Base-by-base conservation (phyloP, 2,113 vertebrate genomes). In the Astur gentilis region DNA sequence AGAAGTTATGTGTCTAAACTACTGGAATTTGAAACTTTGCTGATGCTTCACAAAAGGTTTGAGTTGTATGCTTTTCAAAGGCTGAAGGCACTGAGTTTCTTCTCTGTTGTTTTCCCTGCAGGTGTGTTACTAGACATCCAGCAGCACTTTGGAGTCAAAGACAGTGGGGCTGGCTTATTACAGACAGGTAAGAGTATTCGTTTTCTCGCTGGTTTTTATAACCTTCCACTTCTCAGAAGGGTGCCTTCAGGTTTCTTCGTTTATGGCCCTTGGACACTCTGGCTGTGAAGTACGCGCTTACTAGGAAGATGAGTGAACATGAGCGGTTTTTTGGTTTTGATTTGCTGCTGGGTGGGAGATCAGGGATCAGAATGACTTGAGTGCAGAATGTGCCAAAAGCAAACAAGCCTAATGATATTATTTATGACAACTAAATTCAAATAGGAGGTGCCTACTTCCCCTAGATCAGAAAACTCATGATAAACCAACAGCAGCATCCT, bases 111-210 rank as follows among this genome's bases (percentile, higher is more conserved):
- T 97, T 89, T 62, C 75, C 80, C 89, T 77, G 60, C 97, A 99
- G 99, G 99, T 32, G 99, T 99, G 70, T 95, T 99, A 89, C 96
- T 98, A 3, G 99, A 99, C 84, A 98, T 99, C 95, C 99, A 99
- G 98, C 98, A 98, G 93, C 98, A 99, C 95, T 99, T 99, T 75
- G 90, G 91, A 1, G 98, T 99, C 66, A 97, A 98, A 12, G 99
- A 99, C 98, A 99, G 99, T 2, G 95, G 97, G 26, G 98, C 98
- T 45, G 99, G 99, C 89, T 97, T 99, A 96, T 87, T 99, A 88
- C 99, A 99, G 97, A 99, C 99, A 97, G 99, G 99, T 99, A 98
- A 98, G 96, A 66, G 34, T 1, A 5, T 19, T n/a, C 47, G 31
- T 38, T 77, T 72, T 40, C 50, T 61, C 2, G 0, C 27, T 88